phyloP scores from a whole-genome alignment of 2,113 vertebrate species.

The Benitochromis conjunctus region DNA sequence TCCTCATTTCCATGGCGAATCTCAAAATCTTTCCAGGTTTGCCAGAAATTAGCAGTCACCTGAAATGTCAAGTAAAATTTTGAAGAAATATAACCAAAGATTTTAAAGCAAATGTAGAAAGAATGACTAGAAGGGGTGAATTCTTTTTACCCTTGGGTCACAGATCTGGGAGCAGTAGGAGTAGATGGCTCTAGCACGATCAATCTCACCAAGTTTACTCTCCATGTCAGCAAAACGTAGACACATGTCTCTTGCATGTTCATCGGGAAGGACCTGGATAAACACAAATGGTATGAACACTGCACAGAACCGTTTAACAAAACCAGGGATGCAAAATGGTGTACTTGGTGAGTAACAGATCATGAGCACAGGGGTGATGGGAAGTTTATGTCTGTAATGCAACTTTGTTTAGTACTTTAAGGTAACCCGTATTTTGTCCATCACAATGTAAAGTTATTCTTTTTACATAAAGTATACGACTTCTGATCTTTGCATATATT shows the following conservation, averaged over 20 bases:
- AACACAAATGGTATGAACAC: not conserved
- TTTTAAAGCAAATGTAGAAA: not conserved
- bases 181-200: constrained; percentile 88
- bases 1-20: constrained; percentile 92
- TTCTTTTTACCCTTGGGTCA: constrained; percentile 81
- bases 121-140: not conserved
- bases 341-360: not conserved
- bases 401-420: not conserved
- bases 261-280: constrained; percentile 82
- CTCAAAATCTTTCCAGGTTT: constrained; percentile 94
- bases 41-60: constrained; percentile 88
- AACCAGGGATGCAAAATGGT: not conserved
- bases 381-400: not conserved
- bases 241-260: constrained; percentile 90
- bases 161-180: constrained; percentile 94
- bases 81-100: not conserved
- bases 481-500: not conserved
- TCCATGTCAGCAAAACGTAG: constrained; percentile 93
- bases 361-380: not conserved
- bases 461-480: not conserved
- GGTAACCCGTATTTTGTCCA: not conserved
- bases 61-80: constrained; percentile 23
- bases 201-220: constrained; percentile 91
- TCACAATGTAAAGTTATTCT: not conserved
- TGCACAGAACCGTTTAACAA: not conserved